Percentiles rank a stretch among this genome's conserved stretches.
Conservation (phyloP, 2,888 invertebrate species). For the Sinodicranocentrus sp. region DNA sequence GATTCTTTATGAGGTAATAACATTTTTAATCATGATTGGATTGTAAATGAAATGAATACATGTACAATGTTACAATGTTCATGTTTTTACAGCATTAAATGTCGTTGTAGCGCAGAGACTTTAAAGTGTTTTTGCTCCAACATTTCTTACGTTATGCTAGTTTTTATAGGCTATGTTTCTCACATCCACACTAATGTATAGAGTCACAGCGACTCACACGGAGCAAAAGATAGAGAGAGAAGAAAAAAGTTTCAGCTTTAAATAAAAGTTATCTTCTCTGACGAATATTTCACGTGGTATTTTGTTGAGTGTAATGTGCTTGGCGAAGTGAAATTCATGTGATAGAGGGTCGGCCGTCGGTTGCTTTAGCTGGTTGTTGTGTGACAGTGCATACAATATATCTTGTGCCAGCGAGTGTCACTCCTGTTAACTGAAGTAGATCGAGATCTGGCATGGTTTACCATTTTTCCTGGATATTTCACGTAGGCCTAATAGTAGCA, state of each 20-base stretch:
- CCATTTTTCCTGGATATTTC: constrained; percentile 52
- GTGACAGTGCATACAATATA: constrained; percentile 59
- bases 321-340: constrained; percentile 52
- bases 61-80: constrained; percentile 16
- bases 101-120: not conserved
- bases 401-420: constrained; percentile 60
- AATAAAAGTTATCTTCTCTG: constrained; percentile 39
- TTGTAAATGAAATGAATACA: constrained; percentile 13
- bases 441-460: constrained; percentile 62
- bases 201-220: not conserved
- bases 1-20: constrained; percentile 27
- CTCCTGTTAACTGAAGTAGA: constrained; percentile 58
- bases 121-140: constrained; percentile 1
- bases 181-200: not conserved
- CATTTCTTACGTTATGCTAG: not conserved
- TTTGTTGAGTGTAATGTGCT: constrained; percentile 23
- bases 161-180: not conserved
- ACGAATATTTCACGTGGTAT: constrained; percentile 45
- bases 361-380: constrained; percentile 41
- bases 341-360: constrained; percentile 38
- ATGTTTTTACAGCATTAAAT: constrained; percentile 19
- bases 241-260: constrained; percentile 10
- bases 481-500: constrained; percentile 6
- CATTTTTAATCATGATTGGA: constrained; percentile 34
- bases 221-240: not conserved